Evolutionary conservation across 2,797 vertebrate species (phyloP).

Genomic region (Gymnodraco acuticeps): DNA sequence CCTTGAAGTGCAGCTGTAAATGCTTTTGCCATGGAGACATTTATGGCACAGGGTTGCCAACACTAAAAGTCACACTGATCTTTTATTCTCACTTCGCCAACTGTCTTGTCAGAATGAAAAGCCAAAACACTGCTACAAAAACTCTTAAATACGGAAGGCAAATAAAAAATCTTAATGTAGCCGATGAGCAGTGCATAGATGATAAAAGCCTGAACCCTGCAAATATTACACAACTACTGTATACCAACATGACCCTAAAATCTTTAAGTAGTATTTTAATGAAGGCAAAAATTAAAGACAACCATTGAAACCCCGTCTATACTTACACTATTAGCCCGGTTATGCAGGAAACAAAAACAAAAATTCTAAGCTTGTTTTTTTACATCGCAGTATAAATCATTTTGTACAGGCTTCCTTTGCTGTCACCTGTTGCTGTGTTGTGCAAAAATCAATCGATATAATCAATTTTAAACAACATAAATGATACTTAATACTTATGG

Average conservation of each 20-base stretch:
- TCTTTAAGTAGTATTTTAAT: neutral
- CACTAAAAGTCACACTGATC: slow-evolving; percentile 27
- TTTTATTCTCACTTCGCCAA: slow-evolving; percentile 31
- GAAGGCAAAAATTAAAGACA: slow-evolving; percentile 16
- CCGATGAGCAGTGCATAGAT: neutral
- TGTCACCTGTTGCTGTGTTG: neutral
- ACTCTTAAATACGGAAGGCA: slow-evolving; percentile 7
- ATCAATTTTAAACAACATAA: neutral
- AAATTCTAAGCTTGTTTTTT: neutral
- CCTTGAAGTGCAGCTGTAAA: slow-evolving; percentile 10
- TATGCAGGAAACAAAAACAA: neutral
- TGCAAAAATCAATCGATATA: neutral
- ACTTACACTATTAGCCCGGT: neutral
- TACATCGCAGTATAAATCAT: neutral
- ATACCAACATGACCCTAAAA: slow-evolving; percentile 12
- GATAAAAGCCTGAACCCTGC: slow-evolving; percentile 13
- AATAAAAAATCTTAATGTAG: neutral
- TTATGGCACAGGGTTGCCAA: slow-evolving; percentile 13
- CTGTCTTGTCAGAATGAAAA: slow-evolving; percentile 13
- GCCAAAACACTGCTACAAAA: neutral
- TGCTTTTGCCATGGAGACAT: slow-evolving; percentile 24
- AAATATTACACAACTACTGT: neutral
- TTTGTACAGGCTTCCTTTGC: neutral
- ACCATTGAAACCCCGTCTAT: neutral
- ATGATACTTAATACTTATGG: neutral